A percentile compares a stretch with the other conserved stretches of the same genome.
These are phyloP conservation scores for Diaprepes abbreviatus DNA, from an alignment of 2,888 invertebrate genomes.

Conservation along the genomic window DNA sequence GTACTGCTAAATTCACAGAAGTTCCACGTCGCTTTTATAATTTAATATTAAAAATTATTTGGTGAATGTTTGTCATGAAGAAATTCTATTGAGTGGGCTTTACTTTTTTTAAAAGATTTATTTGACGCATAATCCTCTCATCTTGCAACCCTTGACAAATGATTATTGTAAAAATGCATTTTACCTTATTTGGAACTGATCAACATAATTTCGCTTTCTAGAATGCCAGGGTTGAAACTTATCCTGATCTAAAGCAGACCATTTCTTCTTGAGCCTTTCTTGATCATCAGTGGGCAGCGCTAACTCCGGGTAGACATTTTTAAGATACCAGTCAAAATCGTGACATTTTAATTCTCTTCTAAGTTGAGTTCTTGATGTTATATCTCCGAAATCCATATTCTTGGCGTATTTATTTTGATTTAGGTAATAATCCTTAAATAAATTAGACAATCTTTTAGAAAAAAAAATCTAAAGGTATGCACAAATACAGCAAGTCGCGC, in stretches of 20 bases:
- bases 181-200: slow-evolving; percentile 76
- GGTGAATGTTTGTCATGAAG: too few species aligned
- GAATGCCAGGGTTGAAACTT: slow-evolving; percentile 88
- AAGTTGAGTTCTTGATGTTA: slow-evolving; percentile 80
- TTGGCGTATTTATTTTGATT: slow-evolving; percentile 76
- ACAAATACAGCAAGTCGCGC: too few species aligned
- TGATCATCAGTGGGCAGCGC: slow-evolving; percentile 74
- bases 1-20: too few species aligned
- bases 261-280: slow-evolving; percentile 72
- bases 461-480: too few species aligned
- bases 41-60: too few species aligned
- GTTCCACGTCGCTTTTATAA: too few species aligned
- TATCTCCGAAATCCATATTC: slow-evolving; percentile 80
- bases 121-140: too few species aligned
- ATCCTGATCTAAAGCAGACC: slow-evolving; percentile 74
- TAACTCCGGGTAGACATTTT: slow-evolving; percentile 87
- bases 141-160: too few species aligned
- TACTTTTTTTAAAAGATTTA: too few species aligned
- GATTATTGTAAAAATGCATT: too few species aligned
- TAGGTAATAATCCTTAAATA: slow-evolving; percentile 81
- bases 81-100: too few species aligned
- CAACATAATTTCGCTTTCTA: slow-evolving; percentile 80
- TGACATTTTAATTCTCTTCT: slow-evolving; percentile 83
- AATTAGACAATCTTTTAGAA: background rate
- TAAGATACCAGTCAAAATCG: slow-evolving; percentile 89